Evolutionary conservation across 2,888 invertebrate species (phyloP).

Genomic region (Pyrocoelia pectoralis): DNA sequence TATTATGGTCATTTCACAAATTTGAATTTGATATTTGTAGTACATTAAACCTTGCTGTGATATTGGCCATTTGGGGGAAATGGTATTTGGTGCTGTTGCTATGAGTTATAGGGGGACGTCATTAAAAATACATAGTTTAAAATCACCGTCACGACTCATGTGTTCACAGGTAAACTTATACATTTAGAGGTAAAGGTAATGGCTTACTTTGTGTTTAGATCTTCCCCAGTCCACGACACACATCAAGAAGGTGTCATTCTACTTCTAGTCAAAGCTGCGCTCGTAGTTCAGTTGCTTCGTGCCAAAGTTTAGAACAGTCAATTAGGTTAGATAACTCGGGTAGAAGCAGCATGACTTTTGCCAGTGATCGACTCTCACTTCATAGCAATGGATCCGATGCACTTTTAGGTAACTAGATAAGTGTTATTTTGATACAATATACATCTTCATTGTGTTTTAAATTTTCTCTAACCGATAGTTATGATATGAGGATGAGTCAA

Average conservation of each 20-base stretch:
- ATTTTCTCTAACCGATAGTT: too few relatives aligned
- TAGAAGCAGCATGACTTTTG: constrained; percentile 52
- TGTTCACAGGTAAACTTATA: constrained; percentile 60
- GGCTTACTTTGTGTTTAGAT: constrained; percentile 42
- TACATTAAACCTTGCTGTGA: constrained; percentile 73
- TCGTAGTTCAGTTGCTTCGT: constrained; percentile 40
- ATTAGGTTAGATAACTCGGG: constrained; percentile 53
- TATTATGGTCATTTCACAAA: not conserved
- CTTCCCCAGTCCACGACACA: constrained; percentile 53
- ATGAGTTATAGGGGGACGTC: constrained; percentile 88
- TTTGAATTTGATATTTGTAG: constrained; percentile 57
- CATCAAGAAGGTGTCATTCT: constrained; percentile 43
- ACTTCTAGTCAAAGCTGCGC: constrained; percentile 46
- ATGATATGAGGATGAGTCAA: too few relatives aligned
- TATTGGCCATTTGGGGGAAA: constrained; percentile 81
- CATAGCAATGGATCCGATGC: constrained; percentile 56
- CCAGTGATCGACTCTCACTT: constrained; percentile 52
- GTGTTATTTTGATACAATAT: not conserved
- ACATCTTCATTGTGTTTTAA: too few relatives aligned
- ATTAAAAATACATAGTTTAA: constrained; percentile 81
- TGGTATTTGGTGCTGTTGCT: constrained; percentile 91
- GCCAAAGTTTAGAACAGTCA: constrained; percentile 51
- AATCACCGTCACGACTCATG: constrained; percentile 52
- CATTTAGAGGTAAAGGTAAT: not conserved
- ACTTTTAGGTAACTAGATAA: constrained; percentile 45